Evolutionary conservation across 1,140 invertebrate species (phyloP), one percentile per base, ranked within the genome.

Genomic region (Trichoplusia ni): DNA sequence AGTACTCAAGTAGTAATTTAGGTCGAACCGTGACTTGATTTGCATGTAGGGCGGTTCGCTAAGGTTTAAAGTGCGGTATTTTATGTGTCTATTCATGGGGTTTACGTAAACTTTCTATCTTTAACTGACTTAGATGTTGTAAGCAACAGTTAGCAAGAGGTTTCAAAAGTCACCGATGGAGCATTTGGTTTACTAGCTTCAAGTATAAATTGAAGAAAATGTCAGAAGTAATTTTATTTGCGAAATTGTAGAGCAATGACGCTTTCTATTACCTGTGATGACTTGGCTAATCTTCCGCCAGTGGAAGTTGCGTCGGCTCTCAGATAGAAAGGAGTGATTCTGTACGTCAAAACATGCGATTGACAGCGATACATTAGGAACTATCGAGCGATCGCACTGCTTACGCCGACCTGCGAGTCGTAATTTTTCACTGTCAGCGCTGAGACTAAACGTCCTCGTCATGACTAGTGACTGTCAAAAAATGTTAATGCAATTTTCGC

Each of bases 1-100:
- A 79, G 73, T 81, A 79, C 70, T 73, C 56, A 64, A 73, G 33
- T 67, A 72, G 80, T 82, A 81, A 87, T 87, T 87, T 84, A 86
- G 84, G 82, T 84, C 74, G 79, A 68, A 68, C 77, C 84, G 84
- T 90, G 87, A 89, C 85, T 88, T 74, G 82, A 84, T 89, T 89
- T 89, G 86, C 80, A 84, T 89, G 84, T 84, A 81, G 80, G 82
- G 76, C 79, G 75, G 71, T 71, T 69, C 56, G 64, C 38, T 70
- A 72, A 65, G 59, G 64, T 69, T 75, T 68, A 74, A 77, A 79
- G 72, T 73, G 37, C 60, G 75, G 56, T 79, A 69, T 76, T 82
- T 82, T 81, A 82, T 84, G 75, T 75, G 72, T 77, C 78, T 80
- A 78, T 80, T 82, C 69, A 75, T 56, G 72, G 75, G 64, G 81